Evolutionary conservation across 1,140 invertebrate species (phyloP).

Genomic region (Drosophila bifasciata): DNA sequence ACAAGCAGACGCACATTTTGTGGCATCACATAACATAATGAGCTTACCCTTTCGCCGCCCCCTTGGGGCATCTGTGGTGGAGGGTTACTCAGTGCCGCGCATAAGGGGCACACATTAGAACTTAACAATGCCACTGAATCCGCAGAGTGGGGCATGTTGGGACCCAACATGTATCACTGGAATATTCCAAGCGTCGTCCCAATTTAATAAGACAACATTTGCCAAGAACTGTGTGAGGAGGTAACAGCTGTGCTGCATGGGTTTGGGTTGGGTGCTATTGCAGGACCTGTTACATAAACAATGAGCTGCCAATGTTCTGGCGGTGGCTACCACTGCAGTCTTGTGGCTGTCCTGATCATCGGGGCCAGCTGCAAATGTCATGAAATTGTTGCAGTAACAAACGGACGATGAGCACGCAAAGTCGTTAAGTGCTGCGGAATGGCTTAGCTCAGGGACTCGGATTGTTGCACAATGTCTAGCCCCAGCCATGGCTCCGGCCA

Average conservation of each 20-base stretch:
- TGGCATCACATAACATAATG: conserved; percentile 41
- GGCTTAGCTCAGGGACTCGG: conserved; percentile 39
- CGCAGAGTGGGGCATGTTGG: conserved; percentile 6
- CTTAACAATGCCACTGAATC: conserved; percentile 29
- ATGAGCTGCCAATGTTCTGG: conserved; percentile 37
- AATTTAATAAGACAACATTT: conserved; percentile 57
- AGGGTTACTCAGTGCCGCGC: conserved; percentile 20
- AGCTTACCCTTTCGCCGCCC: conserved; percentile 26
- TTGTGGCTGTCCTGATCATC: too few species aligned
- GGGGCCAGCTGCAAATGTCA: conserved; percentile 57
- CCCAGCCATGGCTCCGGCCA: not conserved
- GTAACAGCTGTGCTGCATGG: conserved; percentile 1
- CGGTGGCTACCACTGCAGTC: not conserved
- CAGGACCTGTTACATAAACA: conserved; percentile 54
- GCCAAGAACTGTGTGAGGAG: not conserved
- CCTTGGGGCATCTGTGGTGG: not conserved
- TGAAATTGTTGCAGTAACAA: conserved; percentile 33
- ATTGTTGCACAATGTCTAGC: conserved; percentile 37
- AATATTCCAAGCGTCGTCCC: conserved; percentile 35
- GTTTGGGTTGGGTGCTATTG: not conserved
- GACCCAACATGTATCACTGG: conserved; percentile 9
- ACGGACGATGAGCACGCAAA: conserved; percentile 53
- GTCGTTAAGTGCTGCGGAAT: conserved; percentile 66
- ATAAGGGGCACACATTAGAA: conserved; percentile 39
- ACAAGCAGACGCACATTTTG: conserved; percentile 38